Evolutionary conservation across 2,888 invertebrate species (phyloP), one percentile per base, ranked within the genome.

Genomic region (Imbricaverruca yamaguchii): DNA sequence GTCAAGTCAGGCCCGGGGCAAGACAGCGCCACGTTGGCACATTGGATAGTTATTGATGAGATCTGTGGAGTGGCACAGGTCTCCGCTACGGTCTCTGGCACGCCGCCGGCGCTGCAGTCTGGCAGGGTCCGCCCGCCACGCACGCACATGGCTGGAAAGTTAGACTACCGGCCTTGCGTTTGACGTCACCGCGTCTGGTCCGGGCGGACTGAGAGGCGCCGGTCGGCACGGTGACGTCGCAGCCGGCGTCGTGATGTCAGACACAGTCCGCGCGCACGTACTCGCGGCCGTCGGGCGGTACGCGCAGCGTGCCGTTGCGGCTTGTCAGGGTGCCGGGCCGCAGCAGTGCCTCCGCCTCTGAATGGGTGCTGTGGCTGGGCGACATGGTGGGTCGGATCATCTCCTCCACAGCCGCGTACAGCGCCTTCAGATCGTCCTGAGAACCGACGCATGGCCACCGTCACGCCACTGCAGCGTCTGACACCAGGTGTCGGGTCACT

Each of bases 401-500:
- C 57, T 89, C 87, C 85, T 91, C 91, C 84, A 92, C 86, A 81
- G 90, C 91, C 83, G 90, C 89, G 88, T 93, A 91, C 86, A 93
- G 87, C 87, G 92, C 90, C 85, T 92, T 88, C 85, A 91, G 92
- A 86, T 94, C 93, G 85, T 93, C 93, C 88, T 91, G 89, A 23
- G 89, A 89, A 55, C 12, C 39, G 18, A 15, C 12, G 55, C 9
- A 21, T 21, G 21, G 53, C 18, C 39, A 4, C 39, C 39, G 39
- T 39, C 39, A 39, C 39, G 39, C 39, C 39, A 39, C 39, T 39
- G 39, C 39, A 39, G 2, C 39, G 39, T 39, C 39, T 39, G 39
- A 39, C 39, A 39, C 39, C 2, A 39, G 39, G 39, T 39, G 39
- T 39, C 39, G 4, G 39, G 39, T 39, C 39, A 39, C 39, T 39